Base-by-base conservation (phyloP, 2,797 vertebrate genomes). In the Xerus rutilus region DNA sequence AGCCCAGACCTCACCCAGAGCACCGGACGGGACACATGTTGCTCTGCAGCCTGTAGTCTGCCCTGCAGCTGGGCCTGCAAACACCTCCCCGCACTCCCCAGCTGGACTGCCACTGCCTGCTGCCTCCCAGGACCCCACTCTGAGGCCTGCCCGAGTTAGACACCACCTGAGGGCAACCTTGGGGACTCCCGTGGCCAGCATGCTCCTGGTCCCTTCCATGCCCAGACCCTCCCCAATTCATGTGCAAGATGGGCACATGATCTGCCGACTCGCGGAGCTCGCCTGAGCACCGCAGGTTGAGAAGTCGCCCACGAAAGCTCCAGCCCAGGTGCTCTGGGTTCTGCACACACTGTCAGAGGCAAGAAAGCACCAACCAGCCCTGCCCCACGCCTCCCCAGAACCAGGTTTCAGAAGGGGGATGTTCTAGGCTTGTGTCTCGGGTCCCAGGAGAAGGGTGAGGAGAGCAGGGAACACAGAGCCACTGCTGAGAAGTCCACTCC, bases 261-360 rank as follows among this genome's bases (percentile, higher is more conserved):
- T 28, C 45, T 28, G 5, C 23, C 28, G 7, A 14, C 0, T 18
- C 32, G 4, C 2, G 5, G 4, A 6, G 32, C 12, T 35, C 5
- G 25, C 10, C 10, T 4, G 17, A 78, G 45, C 17, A 1, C 7
- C 11, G 54, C 9, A 12, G 7, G 28, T 23, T 39, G 54, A 45
- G 30, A 7, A 28, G 20, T 79, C 59, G 65, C 21, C 32, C 20
- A 20, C 59, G 10, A 62, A 62, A 28, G 59, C 25, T 12, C 25
- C 59, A 62, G 25, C 59, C 59, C 59, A 4, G 59, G 59, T 12
- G 23, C 59, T 62, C 59, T 12, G 21, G 59, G 59, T 62, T 62
- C 59, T 11, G 10, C 59, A 62, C 9, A 62, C 25, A 62, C 59
- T 28, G 25, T 12, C 59, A 28, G 59, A 23, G 25, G 25, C 59